A percentile compares a stretch with the other conserved stretches of the same genome.
phyloP scores from a whole-genome alignment of 2,797 vertebrate genomes.

The Oophaga sylvatica region DNA sequence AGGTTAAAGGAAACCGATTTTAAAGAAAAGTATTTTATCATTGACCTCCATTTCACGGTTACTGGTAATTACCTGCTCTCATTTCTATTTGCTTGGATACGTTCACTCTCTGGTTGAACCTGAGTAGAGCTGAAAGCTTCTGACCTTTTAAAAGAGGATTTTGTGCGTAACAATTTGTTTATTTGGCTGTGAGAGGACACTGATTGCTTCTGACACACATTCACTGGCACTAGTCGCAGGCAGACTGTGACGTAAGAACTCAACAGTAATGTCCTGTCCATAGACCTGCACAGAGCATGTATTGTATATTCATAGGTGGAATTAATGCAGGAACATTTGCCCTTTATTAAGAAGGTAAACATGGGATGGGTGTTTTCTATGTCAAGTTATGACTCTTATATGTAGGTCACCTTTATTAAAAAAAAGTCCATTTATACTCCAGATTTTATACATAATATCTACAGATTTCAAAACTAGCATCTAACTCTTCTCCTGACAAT shows the following conservation, averaged over 20 bases:
- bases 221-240: not conserved
- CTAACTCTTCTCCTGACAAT: no score
- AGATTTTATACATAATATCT: not conserved
- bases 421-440: not conserved
- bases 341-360: not conserved
- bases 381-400: not conserved
- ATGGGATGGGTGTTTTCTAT: not conserved
- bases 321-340: not conserved
- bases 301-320: slow-evolving; percentile 17
- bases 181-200: slow-evolving; percentile 32
- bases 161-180: slow-evolving; percentile 36
- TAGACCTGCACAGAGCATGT: slow-evolving; percentile 8
- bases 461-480: not conserved
- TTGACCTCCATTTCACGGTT: not conserved
- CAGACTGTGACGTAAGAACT: slow-evolving; percentile 20
- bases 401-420: not conserved
- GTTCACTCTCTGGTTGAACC: slow-evolving; percentile 1
- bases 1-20: not conserved
- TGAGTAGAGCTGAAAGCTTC: slow-evolving; percentile 19
- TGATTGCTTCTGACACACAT: slow-evolving; percentile 32
- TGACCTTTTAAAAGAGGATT: slow-evolving; percentile 36
- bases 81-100: slow-evolving; percentile 1
- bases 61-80: slow-evolving; percentile 11
- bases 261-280: slow-evolving; percentile 11
- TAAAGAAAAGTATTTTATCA: not conserved